Conservation (phyloP, 2,797 vertebrate genomes). For the Tinamus major region DNA sequence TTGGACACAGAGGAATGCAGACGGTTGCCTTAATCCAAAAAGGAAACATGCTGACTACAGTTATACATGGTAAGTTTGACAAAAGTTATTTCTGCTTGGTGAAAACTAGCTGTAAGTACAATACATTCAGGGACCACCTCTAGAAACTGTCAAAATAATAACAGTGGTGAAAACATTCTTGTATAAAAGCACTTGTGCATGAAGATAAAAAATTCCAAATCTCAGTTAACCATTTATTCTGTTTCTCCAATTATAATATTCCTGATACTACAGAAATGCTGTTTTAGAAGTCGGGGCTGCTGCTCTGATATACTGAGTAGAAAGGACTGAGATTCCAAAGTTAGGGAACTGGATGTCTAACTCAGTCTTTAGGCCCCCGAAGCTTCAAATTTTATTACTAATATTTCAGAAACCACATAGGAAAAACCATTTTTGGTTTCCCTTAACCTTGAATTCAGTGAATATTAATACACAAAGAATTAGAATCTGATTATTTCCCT, state of each 20-base stretch:
- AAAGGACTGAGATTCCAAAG: not conserved
- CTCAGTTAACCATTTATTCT: not conserved
- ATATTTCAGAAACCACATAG: not conserved
- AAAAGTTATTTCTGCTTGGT: not conserved
- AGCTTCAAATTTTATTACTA: not conserved
- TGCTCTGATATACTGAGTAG: not conserved
- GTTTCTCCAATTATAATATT: not conserved
- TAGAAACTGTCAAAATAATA: not conserved
- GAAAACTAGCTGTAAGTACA: not conserved
- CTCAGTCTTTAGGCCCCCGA: not conserved
- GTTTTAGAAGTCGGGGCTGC: not conserved
- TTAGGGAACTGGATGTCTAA: not conserved
- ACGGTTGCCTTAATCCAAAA: not conserved
- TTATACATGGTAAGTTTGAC: not conserved
- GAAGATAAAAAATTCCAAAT: not conserved
- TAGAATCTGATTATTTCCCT: not conserved
- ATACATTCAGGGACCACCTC: fast-evolving
- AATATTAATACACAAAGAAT: not conserved
- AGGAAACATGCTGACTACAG: not conserved
- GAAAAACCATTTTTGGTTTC: not conserved
- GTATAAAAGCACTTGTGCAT: not conserved
- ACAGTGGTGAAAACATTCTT: not conserved
- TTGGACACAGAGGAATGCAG: not conserved
- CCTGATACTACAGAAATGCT: not conserved
- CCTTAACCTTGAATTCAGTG: not conserved